Evolutionary conservation across 2,797 vertebrate genomes (phyloP).

Genomic region (Ctenopoma kingsleyae): DNA sequence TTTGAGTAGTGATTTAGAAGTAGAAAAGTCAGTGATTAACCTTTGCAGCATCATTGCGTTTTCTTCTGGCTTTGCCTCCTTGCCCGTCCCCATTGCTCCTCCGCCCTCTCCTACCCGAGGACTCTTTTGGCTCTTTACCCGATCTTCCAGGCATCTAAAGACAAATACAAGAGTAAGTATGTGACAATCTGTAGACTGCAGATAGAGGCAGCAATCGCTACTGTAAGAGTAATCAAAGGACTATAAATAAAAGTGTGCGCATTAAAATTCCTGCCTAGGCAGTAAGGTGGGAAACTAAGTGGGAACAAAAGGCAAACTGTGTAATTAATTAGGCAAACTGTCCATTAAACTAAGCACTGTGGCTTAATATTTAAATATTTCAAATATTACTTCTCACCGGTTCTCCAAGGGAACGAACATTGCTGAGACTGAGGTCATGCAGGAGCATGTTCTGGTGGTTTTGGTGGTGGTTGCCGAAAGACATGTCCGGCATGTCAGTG

Average conservation of each 20-base stretch:
- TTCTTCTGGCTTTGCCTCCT: conserved; percentile 94
- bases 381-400: conserved; percentile 62
- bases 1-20: conserved; percentile 11
- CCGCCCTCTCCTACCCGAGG: conserved; percentile 90
- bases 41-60: conserved; percentile 92
- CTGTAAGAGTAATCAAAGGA: not conserved
- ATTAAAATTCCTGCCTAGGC: not conserved
- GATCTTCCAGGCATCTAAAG: conserved; percentile 85
- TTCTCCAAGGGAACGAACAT: conserved; percentile 79
- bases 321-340: not conserved
- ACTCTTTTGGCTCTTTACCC: conserved; percentile 89
- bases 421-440: conserved; percentile 92
- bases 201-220: not conserved
- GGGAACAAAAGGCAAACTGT: not conserved
- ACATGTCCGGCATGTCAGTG: conserved; percentile 85
- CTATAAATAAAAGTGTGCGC: not conserved
- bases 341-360: not conserved
- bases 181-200: not conserved
- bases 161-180: conserved; percentile 17
- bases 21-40: conserved; percentile 53
- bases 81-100: conserved; percentile 94
- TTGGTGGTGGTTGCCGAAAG: conserved; percentile 86
- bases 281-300: not conserved
- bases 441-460: conserved; percentile 90
- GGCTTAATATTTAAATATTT: not conserved